phyloP scores from a whole-genome alignment of 2,797 vertebrate species.

The Galaxias olidus region DNA sequence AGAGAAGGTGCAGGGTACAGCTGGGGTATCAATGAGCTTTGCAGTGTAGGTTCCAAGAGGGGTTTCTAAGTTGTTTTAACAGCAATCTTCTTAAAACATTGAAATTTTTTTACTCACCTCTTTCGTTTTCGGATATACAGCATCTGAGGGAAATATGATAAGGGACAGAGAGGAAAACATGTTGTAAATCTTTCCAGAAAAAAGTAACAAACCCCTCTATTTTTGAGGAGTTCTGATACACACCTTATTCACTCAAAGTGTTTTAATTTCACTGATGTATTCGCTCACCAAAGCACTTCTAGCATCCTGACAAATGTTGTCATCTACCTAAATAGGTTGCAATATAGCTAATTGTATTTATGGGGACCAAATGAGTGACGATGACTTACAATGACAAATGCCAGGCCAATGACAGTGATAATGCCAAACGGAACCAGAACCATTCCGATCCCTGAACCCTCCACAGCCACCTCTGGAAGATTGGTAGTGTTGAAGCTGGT shows the following conservation, averaged over 20 bases:
- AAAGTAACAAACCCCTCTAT: not conserved
- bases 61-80: not conserved
- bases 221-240: no score
- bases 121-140: constrained; percentile 96
- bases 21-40: not conserved
- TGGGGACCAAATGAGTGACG: no score
- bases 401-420: constrained; percentile 92
- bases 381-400: constrained; percentile 87
- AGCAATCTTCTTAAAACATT: not conserved
- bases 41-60: not conserved
- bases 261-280: no score
- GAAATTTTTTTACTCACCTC: constrained; percentile 76
- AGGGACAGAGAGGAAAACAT: constrained; percentile 6
- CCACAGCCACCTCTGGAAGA: constrained; percentile 73
- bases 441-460: constrained; percentile 81
- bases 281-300: no score
- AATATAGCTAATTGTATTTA: no score
- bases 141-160: constrained; percentile 78
- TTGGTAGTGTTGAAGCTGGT: constrained; percentile 84
- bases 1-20: not conserved
- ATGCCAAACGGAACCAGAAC: constrained; percentile 93
- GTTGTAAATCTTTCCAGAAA: constrained; percentile 1
- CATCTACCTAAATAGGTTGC: no score
- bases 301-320: no score
- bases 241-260: no score